phyloP scores from a whole-genome alignment of 30 jellyfish, hydroid and myxozoan genomes.

The Cassiopea andromeda region DNA sequence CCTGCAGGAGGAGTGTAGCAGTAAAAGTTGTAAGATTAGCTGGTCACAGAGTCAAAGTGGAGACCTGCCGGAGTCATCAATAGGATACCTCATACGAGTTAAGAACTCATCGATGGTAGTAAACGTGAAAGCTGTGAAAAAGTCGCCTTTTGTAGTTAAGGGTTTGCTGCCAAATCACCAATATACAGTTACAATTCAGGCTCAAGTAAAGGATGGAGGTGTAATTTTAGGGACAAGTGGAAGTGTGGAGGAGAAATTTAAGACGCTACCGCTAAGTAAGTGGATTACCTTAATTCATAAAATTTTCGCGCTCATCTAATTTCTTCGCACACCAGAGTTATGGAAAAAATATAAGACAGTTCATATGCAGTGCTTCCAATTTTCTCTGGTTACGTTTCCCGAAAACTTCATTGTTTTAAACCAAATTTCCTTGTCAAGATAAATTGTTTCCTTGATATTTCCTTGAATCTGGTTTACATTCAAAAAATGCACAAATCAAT shows the following conservation, averaged over 20 bases:
- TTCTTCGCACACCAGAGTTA: no score
- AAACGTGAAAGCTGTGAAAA: background rate
- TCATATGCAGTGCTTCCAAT: no score
- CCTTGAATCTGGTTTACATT: no score
- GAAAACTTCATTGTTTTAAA: no score
- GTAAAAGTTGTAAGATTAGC: conserved; percentile 1
- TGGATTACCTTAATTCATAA: background rate
- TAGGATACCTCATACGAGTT: conserved; percentile 13
- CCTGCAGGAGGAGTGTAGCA: conserved; percentile 20
- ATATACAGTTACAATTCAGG: conserved; percentile 21
- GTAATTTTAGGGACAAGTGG: conserved; percentile 15
- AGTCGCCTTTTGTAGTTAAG: background rate
- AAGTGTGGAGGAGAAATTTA: conserved; percentile 2
- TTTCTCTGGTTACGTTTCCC: no score
- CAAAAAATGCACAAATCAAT: no score
- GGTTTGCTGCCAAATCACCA: conserved; percentile 21
- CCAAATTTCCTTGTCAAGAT: no score
- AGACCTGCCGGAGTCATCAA: conserved; percentile 8
- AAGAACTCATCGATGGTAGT: background rate
- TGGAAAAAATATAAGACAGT: no score
- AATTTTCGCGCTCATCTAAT: no score
- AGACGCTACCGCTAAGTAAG: conserved; percentile 14
- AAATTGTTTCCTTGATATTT: no score
- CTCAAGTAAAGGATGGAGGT: conserved; percentile 8
- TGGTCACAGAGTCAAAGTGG: conserved; percentile 48